Percentiles rank a stretch among this genome's conserved stretches.
phyloP scores from a whole-genome alignment of 2,113 vertebrate genomes.

The Brachyhypopomus gauderio region DNA sequence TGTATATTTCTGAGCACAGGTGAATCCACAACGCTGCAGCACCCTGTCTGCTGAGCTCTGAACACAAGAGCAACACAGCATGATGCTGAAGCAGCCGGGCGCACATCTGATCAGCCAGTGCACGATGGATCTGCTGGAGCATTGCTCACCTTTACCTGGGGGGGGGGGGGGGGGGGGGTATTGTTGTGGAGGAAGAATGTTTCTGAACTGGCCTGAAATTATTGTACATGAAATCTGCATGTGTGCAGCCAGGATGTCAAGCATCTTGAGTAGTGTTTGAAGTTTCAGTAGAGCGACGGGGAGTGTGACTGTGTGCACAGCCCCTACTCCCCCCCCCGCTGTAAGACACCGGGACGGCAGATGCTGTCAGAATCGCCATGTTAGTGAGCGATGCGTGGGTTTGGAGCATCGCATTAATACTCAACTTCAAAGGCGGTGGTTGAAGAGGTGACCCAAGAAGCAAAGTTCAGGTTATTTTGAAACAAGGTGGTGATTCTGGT shows the following conservation, averaged over 20 bases:
- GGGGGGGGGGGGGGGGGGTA: neutral
- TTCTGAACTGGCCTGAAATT: neutral
- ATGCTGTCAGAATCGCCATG: neutral
- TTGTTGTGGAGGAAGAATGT: slow-evolving; percentile 7
- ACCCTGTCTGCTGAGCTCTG: slow-evolving; percentile 33
- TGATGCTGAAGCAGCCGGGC: slow-evolving; percentile 40
- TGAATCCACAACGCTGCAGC: slow-evolving; percentile 36
- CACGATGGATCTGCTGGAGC: slow-evolving; percentile 33
- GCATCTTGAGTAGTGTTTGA: slow-evolving; percentile 37
- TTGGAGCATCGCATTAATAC: neutral
- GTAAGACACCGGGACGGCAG: too few relatives aligned
- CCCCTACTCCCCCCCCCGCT: neutral
- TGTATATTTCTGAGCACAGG: slow-evolving; percentile 42
- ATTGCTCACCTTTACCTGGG: slow-evolving; percentile 51
- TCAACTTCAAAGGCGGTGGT: neutral
- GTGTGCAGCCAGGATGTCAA: slow-evolving; percentile 37
- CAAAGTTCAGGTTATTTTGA: slow-evolving; percentile 8
- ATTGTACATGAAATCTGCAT: slow-evolving; percentile 16
- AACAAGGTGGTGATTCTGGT: neutral
- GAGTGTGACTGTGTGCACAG: slow-evolving; percentile 14
- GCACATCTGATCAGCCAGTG: slow-evolving; percentile 46
- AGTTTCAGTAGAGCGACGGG: neutral
- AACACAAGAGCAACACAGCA: slow-evolving; percentile 49
- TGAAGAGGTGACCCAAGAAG: neutral
- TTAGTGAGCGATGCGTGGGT: neutral